Percentiles rank a stretch among this genome's conserved stretches.
phyloP scores from a whole-genome alignment of 2,888 invertebrate species.

The Rhamphomyia laevipes region DNA sequence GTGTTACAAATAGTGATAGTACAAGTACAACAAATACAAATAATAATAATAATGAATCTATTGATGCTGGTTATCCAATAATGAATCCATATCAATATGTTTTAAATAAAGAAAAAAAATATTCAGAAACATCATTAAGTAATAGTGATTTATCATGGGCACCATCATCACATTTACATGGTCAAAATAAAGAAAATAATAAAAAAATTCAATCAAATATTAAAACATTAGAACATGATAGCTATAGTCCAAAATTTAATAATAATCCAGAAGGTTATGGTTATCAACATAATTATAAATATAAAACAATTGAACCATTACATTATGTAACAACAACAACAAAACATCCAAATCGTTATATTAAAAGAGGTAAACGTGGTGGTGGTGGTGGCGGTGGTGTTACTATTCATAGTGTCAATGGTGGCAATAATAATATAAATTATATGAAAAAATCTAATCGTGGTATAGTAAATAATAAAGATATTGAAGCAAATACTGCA shows the following conservation, averaged over 20 bases:
- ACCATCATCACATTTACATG: slow-evolving; percentile 13
- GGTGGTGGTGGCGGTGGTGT: slow-evolving; percentile 19
- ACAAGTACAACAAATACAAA: too few species aligned
- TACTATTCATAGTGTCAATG: too few species aligned
- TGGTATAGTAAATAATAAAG: slow-evolving; percentile 21
- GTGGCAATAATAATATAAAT: slow-evolving; percentile 12
- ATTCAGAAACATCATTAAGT: slow-evolving; percentile 10
- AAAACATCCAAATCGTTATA: slow-evolving; percentile 13
- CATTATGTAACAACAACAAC: neutral
- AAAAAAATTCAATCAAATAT: slow-evolving; percentile 1
- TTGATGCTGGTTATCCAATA: slow-evolving; percentile 27
- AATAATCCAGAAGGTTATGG: slow-evolving; percentile 37
- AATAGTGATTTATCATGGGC: slow-evolving; percentile 22
- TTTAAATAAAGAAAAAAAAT: slow-evolving; percentile 26
- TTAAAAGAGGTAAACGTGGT: slow-evolving; percentile 31
- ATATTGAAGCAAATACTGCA: slow-evolving; percentile 30
- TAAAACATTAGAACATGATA: slow-evolving; percentile 27
- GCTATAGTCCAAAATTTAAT: slow-evolving; percentile 35
- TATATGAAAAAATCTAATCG: slow-evolving; percentile 12
- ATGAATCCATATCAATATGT: slow-evolving; percentile 31
- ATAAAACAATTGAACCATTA: neutral
- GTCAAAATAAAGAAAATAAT: slow-evolving; percentile 6
- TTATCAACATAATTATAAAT: slow-evolving; percentile 30
- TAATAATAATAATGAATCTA: slow-evolving; percentile 12
- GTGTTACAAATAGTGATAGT: neutral